A percentile compares a stretch with the other conserved stretches of the same genome.
phyloP scores from a whole-genome alignment of 2,797 vertebrate species.

The Paedocypris micromegethes region DNA sequence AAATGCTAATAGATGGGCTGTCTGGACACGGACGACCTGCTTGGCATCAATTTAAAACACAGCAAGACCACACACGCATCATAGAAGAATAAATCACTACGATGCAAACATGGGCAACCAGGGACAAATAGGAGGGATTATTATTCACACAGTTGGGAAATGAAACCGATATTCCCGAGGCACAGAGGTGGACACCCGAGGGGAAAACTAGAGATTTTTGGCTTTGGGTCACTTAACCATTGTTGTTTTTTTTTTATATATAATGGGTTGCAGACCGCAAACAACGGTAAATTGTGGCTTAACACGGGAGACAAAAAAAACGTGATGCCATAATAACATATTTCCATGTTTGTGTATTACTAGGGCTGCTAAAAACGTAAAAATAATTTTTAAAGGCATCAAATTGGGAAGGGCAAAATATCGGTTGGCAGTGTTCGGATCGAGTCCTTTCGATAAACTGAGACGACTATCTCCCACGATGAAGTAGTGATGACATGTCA shows the following conservation, averaged over 20 bases:
- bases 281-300: constrained; percentile 5
- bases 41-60: constrained; percentile 24
- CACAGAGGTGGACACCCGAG: constrained; percentile 38
- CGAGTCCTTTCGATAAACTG: background rate
- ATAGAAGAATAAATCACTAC: constrained; percentile 7
- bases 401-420: constrained; percentile 29
- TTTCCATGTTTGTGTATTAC: too few species aligned
- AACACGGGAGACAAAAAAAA: constrained; percentile 6
- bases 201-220: constrained; percentile 23
- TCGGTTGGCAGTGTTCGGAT: constrained; percentile 42
- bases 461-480: background rate
- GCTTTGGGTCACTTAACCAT: constrained; percentile 10
- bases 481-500: constrained; percentile 68
- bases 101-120: background rate
- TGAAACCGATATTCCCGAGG: constrained; percentile 29
- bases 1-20: constrained; percentile 11
- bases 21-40: constrained; percentile 13
- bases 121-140: constrained; percentile 7
- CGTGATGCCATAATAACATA: background rate
- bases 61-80: constrained; percentile 31
- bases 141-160: constrained; percentile 11
- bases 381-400: constrained; percentile 14
- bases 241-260: constrained; percentile 12
- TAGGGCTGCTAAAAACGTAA: background rate
- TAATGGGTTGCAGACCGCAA: constrained; percentile 22